Conservation (phyloP, 2,113 vertebrate genomes). For the Mus pahari region DNA sequence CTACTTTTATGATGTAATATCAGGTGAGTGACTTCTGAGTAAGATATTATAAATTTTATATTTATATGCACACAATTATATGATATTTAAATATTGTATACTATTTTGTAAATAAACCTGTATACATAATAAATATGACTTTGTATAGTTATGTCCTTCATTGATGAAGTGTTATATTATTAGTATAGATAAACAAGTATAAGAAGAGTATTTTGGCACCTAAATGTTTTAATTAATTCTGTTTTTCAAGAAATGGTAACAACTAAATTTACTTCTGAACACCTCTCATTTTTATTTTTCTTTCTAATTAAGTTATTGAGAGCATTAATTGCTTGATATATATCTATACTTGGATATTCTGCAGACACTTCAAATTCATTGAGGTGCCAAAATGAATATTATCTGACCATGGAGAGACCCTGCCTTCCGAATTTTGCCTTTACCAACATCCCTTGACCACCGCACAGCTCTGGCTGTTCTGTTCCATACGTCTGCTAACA, state of each 20-base stretch:
- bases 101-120: not conserved
- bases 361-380: not conserved
- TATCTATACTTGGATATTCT: not conserved
- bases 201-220: not conserved
- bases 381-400: not conserved
- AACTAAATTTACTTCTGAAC: conserved; percentile 14
- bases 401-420: not conserved
- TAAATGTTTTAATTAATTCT: conserved; percentile 3
- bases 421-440: not conserved
- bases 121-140: not conserved
- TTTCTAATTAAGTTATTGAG: not conserved
- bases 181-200: not conserved
- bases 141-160: conserved; percentile 32
- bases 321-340: not conserved
- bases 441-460: not conserved
- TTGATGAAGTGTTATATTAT: not conserved
- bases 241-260: not conserved
- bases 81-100: not conserved
- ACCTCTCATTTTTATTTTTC: not conserved
- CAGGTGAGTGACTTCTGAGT: not conserved
- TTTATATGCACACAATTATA: not conserved
- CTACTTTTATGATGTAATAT: not conserved
- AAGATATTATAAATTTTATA: conserved; percentile 39
- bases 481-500: not conserved
- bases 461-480: not conserved